These are phyloP conservation scores for Heteromormyrus szaboi DNA, from an alignment of 2,797 vertebrate species.

Conservation along the genomic window DNA sequence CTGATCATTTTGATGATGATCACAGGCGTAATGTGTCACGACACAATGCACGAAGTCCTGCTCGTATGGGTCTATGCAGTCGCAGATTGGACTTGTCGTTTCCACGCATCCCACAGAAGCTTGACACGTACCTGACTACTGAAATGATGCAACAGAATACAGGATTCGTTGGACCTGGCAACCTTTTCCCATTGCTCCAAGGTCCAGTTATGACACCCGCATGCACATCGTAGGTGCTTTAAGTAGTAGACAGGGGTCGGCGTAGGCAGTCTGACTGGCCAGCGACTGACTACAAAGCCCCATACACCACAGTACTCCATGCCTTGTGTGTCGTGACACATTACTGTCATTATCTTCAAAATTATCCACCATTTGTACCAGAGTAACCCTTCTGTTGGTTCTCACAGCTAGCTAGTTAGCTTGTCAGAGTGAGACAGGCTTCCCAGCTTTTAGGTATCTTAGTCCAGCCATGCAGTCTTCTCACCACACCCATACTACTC, in stretches of 20 bases:
- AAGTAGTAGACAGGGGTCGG: neutral
- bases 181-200: neutral
- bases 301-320: neutral
- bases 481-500: neutral
- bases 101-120: neutral
- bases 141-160: neutral
- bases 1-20: neutral
- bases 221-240: neutral
- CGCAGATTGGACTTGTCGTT: neutral
- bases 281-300: neutral
- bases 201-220: neutral
- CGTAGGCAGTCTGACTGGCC: neutral
- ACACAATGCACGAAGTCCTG: neutral
- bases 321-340: neutral
- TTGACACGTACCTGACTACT: neutral
- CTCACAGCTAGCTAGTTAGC: neutral
- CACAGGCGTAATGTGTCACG: neutral
- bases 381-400: neutral
- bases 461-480: neutral
- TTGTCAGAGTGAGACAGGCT: neutral
- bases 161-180: neutral
- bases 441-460: neutral
- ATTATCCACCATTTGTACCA: neutral
- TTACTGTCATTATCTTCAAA: neutral
- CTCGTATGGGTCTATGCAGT: neutral